phyloP scores from a whole-genome alignment of 2,888 invertebrate species.

The Drosophila siamana region DNA sequence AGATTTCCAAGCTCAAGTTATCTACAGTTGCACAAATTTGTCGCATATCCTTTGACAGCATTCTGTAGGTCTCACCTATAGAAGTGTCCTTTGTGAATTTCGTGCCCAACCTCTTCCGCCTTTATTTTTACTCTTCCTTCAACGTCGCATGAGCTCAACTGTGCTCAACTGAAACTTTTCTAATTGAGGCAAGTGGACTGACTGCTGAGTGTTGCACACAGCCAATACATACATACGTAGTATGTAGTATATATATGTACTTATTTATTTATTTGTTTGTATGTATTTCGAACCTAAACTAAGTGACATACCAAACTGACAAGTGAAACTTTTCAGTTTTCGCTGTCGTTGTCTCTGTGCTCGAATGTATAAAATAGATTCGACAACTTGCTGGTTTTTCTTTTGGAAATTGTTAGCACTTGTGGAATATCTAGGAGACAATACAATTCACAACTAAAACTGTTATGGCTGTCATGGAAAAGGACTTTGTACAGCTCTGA shows the following conservation, averaged over 20 bases:
- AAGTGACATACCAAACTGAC: conserved; percentile 18
- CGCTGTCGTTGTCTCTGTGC: conserved; percentile 5
- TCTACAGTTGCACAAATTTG: conserved; percentile 17
- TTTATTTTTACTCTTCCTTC: not conserved
- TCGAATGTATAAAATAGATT: conserved; percentile 24
- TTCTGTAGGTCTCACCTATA: conserved; percentile 11
- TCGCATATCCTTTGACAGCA: conserved; percentile 14
- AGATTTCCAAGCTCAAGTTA: conserved; percentile 19
- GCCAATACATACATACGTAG: conserved; percentile 18
- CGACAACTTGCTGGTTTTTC: conserved; percentile 16
- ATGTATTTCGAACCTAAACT: conserved; percentile 12
- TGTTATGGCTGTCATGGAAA: not conserved
- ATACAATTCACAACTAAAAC: not conserved
- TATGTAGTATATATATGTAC: conserved; percentile 6
- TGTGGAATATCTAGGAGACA: conserved; percentile 7
- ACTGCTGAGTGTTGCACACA: conserved; percentile 45
- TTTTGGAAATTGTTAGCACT: conserved; percentile 15
- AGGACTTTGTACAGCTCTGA: not conserved
- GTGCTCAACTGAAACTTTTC: conserved; percentile 66
- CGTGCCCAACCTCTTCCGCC: not conserved
- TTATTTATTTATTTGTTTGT: conserved; percentile 9
- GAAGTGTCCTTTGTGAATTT: conserved; percentile 31
- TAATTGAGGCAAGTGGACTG: conserved; percentile 66
- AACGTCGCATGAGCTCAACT: too few relatives aligned
- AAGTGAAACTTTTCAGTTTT: conserved; percentile 27